Conservation (phyloP, 2,888 invertebrate species). For the Euplagia quadripunctaria region DNA sequence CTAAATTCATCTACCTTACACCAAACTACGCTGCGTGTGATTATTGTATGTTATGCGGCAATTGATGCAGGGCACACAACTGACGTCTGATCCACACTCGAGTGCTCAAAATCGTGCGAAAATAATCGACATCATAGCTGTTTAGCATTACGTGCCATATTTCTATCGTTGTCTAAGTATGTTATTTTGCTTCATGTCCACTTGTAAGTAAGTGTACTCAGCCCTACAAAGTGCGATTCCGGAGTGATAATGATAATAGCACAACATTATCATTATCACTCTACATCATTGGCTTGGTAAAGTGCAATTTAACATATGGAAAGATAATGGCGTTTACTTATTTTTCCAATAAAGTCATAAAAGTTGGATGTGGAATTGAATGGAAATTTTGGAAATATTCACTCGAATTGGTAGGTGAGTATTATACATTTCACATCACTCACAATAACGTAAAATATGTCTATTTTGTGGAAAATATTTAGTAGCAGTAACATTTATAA, state of each 20-base stretch:
- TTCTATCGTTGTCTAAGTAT: constrained; percentile 21
- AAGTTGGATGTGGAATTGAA: too few relatives aligned
- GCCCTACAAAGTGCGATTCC: constrained; percentile 5
- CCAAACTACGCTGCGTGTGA: constrained; percentile 28
- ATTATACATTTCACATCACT: neutral
- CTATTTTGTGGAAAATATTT: too few relatives aligned
- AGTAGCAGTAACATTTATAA: too few relatives aligned
- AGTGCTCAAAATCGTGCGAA: constrained; percentile 57
- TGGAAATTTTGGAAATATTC: neutral
- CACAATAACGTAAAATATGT: too few relatives aligned
- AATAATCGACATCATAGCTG: constrained; percentile 57
- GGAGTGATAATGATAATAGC: constrained; percentile 13
- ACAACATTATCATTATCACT: constrained; percentile 15
- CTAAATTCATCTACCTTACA: constrained; percentile 25
- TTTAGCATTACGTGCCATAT: constrained; percentile 38
- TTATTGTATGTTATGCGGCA: constrained; percentile 45
- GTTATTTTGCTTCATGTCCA: neutral
- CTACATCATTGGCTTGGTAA: constrained; percentile 12
- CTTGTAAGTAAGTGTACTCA: constrained; percentile 11
- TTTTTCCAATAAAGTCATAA: neutral
- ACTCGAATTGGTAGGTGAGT: neutral
- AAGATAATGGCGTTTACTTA: constrained; percentile 11
- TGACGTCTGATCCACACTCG: constrained; percentile 46
- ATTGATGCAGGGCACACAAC: constrained; percentile 49
- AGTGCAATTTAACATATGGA: constrained; percentile 1